These are phyloP conservation scores for Dreissena rostriformis DNA, from an alignment of 1,140 invertebrate species.

Conservation along the genomic window DNA sequence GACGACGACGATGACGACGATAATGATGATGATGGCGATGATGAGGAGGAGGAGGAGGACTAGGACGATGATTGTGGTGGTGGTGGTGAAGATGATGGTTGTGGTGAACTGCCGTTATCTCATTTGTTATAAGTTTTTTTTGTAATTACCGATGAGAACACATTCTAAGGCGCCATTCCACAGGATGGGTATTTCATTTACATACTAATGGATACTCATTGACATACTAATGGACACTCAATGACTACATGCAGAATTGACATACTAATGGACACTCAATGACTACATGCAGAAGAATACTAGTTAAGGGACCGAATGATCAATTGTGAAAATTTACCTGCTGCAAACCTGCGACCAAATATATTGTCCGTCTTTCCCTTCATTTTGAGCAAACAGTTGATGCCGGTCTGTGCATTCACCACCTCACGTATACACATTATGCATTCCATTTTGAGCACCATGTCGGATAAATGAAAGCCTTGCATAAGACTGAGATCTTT, in stretches of 20 bases:
- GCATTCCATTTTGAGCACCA: slow-evolving; percentile 82
- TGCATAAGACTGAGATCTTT: slow-evolving; percentile 78
- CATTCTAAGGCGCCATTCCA: no score
- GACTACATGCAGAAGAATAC: not conserved
- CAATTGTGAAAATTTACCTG: slow-evolving; percentile 82
- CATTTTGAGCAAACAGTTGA: slow-evolving; percentile 83
- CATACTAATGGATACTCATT: no score
- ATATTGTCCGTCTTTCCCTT: slow-evolving; percentile 76
- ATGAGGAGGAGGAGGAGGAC: no score
- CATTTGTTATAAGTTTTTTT: no score
- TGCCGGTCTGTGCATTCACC: slow-evolving; percentile 82
- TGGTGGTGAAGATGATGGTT: not conserved
- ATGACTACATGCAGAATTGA: no score
- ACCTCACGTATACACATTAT: slow-evolving; percentile 82
- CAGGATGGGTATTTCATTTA: no score
- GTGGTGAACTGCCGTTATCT: slow-evolving; percentile 5
- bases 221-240: no score
- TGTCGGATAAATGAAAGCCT: slow-evolving; percentile 79
- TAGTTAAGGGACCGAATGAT: not conserved
- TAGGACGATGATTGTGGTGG: no score
- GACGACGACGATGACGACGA: no score
- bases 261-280: no score
- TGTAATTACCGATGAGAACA: no score
- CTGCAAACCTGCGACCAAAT: slow-evolving; percentile 94
- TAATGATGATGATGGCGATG: no score